Percentiles rank a stretch among this genome's conserved stretches.
Evolutionary conservation across 2,888 invertebrate genomes (phyloP).

Genomic region (Ischnura elegans): DNA sequence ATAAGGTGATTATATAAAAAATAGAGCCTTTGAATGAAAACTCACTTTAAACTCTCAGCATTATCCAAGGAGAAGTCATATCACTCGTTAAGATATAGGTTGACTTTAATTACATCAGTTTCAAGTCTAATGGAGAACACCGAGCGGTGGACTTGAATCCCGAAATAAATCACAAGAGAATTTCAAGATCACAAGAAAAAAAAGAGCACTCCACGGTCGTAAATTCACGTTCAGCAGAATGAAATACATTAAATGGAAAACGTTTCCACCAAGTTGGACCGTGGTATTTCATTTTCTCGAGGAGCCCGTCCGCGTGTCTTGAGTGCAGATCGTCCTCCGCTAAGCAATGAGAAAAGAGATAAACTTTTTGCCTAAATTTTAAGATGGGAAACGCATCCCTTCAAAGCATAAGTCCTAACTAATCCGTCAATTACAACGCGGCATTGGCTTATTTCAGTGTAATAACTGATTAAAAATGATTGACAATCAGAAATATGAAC

Average conservation of each 20-base stretch:
- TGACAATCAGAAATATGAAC: too few relatives aligned
- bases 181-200: background rate
- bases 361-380: too few relatives aligned
- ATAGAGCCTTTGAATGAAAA: background rate
- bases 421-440: background rate
- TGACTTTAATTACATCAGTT: background rate
- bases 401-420: background rate
- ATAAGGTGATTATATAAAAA: too few relatives aligned
- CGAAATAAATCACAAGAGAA: background rate
- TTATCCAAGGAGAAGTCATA: background rate
- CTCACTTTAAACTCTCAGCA: too few relatives aligned
- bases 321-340: background rate
- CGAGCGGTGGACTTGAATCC: background rate
- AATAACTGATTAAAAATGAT: too few relatives aligned
- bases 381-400: background rate
- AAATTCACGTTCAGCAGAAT: background rate
- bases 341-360: background rate
- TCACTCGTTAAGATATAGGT: background rate
- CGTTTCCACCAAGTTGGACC: background rate
- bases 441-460: too few relatives aligned
- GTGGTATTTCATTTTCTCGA: background rate
- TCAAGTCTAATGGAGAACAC: background rate
- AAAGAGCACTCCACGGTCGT: background rate
- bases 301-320: background rate
- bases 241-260: background rate